Evolutionary conservation across 2,888 invertebrate species (phyloP), one percentile per base, ranked within the genome.

Genomic region (Aethes cnicana): DNA sequence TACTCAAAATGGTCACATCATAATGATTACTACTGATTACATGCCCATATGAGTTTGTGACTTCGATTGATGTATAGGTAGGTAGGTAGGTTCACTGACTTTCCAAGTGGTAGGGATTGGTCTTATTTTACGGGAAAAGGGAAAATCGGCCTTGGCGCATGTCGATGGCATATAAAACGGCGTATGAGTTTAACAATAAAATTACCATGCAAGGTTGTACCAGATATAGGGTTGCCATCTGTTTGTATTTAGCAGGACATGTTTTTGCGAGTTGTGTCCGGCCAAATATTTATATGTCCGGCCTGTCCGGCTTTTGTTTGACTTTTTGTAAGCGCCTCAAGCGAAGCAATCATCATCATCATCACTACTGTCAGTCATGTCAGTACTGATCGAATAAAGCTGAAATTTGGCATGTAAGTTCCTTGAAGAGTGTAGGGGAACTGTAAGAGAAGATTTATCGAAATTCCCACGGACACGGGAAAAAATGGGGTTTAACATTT

Each of bases 31-130:
- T 48, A 52, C 39, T 35, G 44, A 58, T 58, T 58, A 61, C 43
- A 54, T 53, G 36, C 43, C 50, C 53, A 52, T 58, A 55, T 32
- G 53, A 36, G n/a, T n/a, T n/a, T n/a, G 55, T 28, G 33, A 25
- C 48, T 30, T 42, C 44, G 46, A 53, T 53, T 48, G 55, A 44
- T 35, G 49, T 30, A 23, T 48, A 36, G 25, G 36, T 26, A n/a
- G n/a, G n/a, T n/a, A n/a, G n/a, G 21, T 30, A 43, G 46, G 62
- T 58, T 62, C 59, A 58, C 17, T 58, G 62, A 58, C 62, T 58
- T 58, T 62, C 58, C 41, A 48, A 39, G 44, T 53, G 36, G 28
- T 21, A 41, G 52, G 41, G 54, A 35, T 18, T 46, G 33, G 4
- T 49, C 48, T 36, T 37, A 25, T 46, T 25, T 46, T 46, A 25